A percentile compares a stretch with the other conserved stretches of the same genome.
Conservation (phyloP, 1,140 invertebrate species). For the Leptopilina boulardi region DNA sequence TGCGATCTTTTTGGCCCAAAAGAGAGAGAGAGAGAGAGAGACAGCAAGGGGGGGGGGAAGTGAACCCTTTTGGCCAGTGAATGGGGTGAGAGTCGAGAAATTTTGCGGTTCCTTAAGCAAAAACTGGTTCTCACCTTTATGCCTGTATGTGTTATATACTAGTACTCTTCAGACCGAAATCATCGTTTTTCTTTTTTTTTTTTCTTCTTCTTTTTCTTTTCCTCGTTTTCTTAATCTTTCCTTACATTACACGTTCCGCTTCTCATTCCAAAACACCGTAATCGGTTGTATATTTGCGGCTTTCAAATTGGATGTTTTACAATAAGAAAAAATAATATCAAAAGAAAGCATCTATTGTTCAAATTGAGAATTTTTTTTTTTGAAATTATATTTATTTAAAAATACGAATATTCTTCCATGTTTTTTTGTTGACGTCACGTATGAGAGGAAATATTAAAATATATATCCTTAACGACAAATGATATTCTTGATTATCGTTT, state of each 20-base stretch:
- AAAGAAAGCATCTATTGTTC: too few relatives aligned
- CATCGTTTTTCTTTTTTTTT: not conserved
- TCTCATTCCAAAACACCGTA: not conserved
- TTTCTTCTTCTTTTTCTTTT: too few relatives aligned
- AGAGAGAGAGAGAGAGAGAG: too few relatives aligned
- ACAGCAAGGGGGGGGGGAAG: not conserved
- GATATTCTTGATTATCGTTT: conserved; percentile 17
- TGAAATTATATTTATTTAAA: too few relatives aligned
- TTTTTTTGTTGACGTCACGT: too few relatives aligned
- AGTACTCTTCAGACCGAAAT: not conserved
- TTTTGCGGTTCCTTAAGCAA: not conserved
- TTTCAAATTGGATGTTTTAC: too few relatives aligned
- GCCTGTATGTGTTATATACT: too few relatives aligned
- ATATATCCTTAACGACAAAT: not conserved
- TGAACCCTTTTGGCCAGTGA: not conserved
- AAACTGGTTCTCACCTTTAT: not conserved
- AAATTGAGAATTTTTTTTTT: too few relatives aligned
- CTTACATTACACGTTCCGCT: not conserved
- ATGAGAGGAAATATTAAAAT: not conserved
- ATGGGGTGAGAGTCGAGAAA: not conserved
- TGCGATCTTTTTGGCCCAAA: conserved; percentile 11
- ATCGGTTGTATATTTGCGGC: not conserved
- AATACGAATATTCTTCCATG: too few relatives aligned
- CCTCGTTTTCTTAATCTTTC: not conserved
- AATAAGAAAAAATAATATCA: too few relatives aligned